Evolutionary conservation across 2,888 invertebrate genomes (phyloP).

Genomic region (Cabera pusaria): DNA sequence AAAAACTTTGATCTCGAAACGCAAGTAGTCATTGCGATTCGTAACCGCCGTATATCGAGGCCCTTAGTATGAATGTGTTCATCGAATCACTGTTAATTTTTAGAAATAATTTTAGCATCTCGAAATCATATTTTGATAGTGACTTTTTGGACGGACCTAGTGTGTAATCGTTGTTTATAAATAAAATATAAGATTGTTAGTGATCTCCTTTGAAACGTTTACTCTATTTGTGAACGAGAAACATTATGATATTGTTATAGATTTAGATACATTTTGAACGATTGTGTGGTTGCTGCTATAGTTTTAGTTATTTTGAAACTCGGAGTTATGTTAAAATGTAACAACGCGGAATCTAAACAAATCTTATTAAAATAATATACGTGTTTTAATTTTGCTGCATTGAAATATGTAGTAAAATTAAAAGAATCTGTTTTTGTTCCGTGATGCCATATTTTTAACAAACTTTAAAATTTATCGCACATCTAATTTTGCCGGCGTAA

Average conservation of each 20-base stretch:
- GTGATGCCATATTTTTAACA: constrained; percentile 3
- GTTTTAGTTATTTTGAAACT: no score
- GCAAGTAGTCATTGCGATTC: no score
- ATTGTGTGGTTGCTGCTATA: no score
- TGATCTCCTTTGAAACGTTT: constrained; percentile 23
- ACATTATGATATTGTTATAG: constrained; percentile 15
- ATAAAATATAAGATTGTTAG: constrained; percentile 14
- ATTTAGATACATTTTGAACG: no score
- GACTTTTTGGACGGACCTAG: constrained; percentile 20
- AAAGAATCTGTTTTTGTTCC: neutral
- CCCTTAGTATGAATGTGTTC: no score
- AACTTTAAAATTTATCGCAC: constrained; percentile 1
- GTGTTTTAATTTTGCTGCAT: no score
- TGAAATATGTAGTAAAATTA: no score
- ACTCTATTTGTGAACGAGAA: constrained; percentile 5
- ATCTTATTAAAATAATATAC: no score
- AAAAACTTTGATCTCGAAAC: no score
- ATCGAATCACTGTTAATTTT: constrained; percentile 15
- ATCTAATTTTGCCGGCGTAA: constrained; percentile 4
- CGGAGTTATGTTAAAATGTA: no score
- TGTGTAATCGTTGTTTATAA: constrained; percentile 11
- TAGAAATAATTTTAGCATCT: constrained; percentile 12
- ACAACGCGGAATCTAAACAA: no score
- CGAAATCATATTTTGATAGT: constrained; percentile 32
- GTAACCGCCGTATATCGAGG: no score